phyloP scores from a whole-genome alignment of 2,888 invertebrate genomes.

The Melanargia galathea region DNA sequence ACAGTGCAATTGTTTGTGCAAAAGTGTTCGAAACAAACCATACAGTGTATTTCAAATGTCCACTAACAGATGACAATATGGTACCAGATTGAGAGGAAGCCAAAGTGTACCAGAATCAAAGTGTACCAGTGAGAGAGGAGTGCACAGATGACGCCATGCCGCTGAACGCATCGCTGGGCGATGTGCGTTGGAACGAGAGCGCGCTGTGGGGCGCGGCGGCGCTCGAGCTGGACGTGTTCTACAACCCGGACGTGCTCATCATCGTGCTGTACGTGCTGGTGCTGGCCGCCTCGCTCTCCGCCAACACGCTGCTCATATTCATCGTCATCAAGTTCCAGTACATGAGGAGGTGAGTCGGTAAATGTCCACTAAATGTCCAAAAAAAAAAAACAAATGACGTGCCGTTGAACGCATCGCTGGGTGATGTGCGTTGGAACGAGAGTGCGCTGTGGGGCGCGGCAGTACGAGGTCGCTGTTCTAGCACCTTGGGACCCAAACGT shows the following conservation, averaged over 20 bases:
- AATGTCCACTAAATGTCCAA: too few relatives aligned
- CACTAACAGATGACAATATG: too few relatives aligned
- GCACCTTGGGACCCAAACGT: too few relatives aligned
- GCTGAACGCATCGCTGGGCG: conserved; percentile 44
- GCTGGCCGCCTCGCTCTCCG: conserved; percentile 84
- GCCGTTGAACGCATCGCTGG: too few relatives aligned
- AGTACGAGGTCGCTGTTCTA: too few relatives aligned
- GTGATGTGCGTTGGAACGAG: too few relatives aligned
- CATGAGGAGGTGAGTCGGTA: conserved; percentile 85
- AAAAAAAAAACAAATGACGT: too few relatives aligned
- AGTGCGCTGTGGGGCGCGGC: too few relatives aligned
- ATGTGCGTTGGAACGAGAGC: conserved; percentile 51
- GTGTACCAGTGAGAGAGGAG: too few relatives aligned
- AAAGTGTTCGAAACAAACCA: too few relatives aligned
- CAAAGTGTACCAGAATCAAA: too few relatives aligned
- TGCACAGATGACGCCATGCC: conserved; percentile 47
- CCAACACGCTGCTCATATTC: conserved; percentile 86
- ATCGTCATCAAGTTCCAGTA: conserved; percentile 88
- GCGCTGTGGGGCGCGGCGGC: conserved; percentile 53
- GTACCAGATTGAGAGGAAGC: too few relatives aligned
- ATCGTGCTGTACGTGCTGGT: conserved; percentile 85
- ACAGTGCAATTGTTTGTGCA: background rate
- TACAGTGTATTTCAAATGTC: background rate
- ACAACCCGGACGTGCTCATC: conserved; percentile 74
- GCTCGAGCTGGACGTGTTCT: conserved; percentile 68